A percentile compares a stretch with the other conserved stretches of the same genome.
Conservation (phyloP, 2,113 vertebrate genomes). For the Paratilapia polleni region DNA sequence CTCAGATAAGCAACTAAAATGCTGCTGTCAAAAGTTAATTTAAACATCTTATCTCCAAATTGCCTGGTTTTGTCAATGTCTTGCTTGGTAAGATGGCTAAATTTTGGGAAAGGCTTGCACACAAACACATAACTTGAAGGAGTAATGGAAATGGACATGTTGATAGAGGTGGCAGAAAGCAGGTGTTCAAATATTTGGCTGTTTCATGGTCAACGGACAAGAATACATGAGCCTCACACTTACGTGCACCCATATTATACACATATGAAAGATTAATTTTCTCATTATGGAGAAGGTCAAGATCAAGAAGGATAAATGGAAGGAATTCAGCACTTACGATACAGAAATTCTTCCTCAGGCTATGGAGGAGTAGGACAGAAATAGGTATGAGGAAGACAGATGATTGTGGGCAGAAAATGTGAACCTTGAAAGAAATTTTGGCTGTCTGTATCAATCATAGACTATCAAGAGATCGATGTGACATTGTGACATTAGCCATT, state of each 20-base stretch:
- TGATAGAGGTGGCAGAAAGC: slow-evolving; percentile 30
- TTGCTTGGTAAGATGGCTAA: background rate
- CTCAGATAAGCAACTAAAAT: background rate
- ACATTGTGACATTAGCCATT: background rate
- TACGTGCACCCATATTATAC: background rate
- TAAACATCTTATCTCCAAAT: background rate
- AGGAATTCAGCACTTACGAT: background rate
- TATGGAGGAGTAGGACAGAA: background rate
- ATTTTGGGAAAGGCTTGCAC: background rate
- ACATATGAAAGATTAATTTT: background rate
- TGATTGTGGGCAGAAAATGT: background rate
- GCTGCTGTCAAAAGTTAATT: background rate
- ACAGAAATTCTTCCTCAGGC: background rate
- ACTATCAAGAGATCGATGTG: background rate
- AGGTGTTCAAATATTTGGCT: slow-evolving; percentile 65
- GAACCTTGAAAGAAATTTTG: background rate
- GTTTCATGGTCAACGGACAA: slow-evolving; percentile 17
- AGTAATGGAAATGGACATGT: slow-evolving; percentile 21
- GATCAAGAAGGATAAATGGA: background rate
- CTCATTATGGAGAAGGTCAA: background rate
- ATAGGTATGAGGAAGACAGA: background rate
- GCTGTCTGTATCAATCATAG: background rate
- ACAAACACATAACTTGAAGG: background rate
- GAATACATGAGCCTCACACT: background rate
- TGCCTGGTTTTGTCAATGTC: background rate